A percentile compares a stretch with the other conserved stretches of the same genome.
Evolutionary conservation across 2,797 vertebrate genomes (phyloP).

Genomic region (Vipera latastei): DNA sequence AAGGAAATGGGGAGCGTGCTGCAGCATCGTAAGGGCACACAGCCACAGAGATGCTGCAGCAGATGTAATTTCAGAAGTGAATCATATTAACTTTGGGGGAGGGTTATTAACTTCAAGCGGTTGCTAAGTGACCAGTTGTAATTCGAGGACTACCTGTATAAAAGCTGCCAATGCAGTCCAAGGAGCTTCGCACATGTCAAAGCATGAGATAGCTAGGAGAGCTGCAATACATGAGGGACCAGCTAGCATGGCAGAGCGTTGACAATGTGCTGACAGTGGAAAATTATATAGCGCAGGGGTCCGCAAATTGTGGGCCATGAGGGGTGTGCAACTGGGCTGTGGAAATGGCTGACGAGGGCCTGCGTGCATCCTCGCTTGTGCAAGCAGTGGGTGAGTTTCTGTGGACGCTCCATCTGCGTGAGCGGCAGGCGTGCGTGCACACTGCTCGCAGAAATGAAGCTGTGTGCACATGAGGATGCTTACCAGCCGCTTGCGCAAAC

Average conservation of each 20-base stretch:
- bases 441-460: too few relatives aligned
- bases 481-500: too few relatives aligned
- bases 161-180: background rate
- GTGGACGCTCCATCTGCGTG: too few relatives aligned
- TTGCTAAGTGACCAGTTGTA: background rate
- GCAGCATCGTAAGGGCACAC: background rate
- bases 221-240: background rate
- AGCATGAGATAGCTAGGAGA: background rate
- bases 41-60: background rate
- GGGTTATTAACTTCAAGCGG: background rate
- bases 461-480: too few relatives aligned
- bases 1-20: background rate
- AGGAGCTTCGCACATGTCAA: background rate
- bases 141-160: background rate
- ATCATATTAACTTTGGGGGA: background rate
- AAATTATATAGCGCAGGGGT: background rate
- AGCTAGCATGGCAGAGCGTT: background rate
- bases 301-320: too few relatives aligned
- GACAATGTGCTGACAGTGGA: background rate
- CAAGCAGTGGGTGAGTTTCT: too few relatives aligned
- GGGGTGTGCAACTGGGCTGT: too few relatives aligned
- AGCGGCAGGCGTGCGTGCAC: too few relatives aligned
- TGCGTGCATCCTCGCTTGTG: too few relatives aligned
- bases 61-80: background rate
- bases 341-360: too few relatives aligned